phyloP scores from a whole-genome alignment of 1,140 invertebrate genomes.

The Diabrotica undecimpunctata region DNA sequence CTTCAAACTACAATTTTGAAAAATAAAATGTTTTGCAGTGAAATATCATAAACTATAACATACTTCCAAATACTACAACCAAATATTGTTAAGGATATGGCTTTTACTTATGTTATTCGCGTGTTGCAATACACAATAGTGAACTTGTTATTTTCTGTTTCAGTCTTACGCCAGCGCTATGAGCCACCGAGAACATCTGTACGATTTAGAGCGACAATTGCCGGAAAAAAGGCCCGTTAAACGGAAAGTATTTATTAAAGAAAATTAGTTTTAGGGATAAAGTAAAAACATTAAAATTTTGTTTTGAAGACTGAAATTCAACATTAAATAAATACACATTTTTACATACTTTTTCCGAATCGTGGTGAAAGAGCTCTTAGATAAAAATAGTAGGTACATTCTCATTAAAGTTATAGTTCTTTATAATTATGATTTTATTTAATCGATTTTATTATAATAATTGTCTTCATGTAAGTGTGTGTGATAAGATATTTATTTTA shows the following conservation, averaged over 20 bases:
- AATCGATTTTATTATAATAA: neutral
- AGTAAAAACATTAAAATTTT: slow-evolving; percentile 6
- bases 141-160: slow-evolving; percentile 15
- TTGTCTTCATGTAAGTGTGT: slow-evolving; percentile 3
- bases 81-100: too few species aligned
- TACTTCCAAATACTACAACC: too few species aligned
- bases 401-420: too few species aligned
- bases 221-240: slow-evolving; percentile 38
- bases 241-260: slow-evolving; percentile 25
- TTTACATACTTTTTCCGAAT: slow-evolving; percentile 58
- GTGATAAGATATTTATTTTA: slow-evolving; percentile 15
- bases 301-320: slow-evolving; percentile 20
- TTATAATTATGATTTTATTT: too few species aligned
- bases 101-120: too few species aligned
- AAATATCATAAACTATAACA: too few species aligned
- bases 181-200: slow-evolving; percentile 53
- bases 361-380: slow-evolving; percentile 9
- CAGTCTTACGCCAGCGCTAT: slow-evolving; percentile 56
- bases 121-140: too few species aligned
- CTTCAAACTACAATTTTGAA: too few species aligned
- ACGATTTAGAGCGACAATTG: slow-evolving; percentile 48
- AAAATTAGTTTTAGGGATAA: slow-evolving; percentile 11
- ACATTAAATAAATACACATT: slow-evolving; percentile 14
- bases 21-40: too few species aligned
- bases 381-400: neutral